Base-by-base conservation (phyloP, 2,113 vertebrate species). In the Motacilla alba region DNA sequence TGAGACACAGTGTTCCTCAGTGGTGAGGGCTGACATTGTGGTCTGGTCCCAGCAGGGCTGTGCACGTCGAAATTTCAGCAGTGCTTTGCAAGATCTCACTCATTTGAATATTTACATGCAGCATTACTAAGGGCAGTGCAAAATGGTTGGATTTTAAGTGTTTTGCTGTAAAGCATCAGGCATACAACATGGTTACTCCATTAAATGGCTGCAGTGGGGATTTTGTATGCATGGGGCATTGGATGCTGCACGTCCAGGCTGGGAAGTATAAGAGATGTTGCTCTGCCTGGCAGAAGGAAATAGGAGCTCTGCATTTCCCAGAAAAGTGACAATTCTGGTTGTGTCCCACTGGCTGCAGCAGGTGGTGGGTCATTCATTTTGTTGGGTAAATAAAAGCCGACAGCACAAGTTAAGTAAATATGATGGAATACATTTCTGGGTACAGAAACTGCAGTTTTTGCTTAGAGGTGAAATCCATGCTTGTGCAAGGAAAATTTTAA, bases 1-100 rank as follows among this genome's bases (percentile, higher is more conserved):
- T 2, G 49, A 70, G 94, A 62, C 6, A 7, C 20, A 22, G 22
- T 8, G 35, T 67, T 87, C 66, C 39, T 87, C 39, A 47, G 60
- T 5, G 1, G 30, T 9, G 59, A 63, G 39, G 43, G n/a, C 2
- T 64, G 50, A 13, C 0, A 0, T 6, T 33, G 59, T 21, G 60
- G 33, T 86, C 68, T 55, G 50, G 37, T 83, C 72, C 56, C 39
- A 43, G 60, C 49, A 67, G 60, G 24, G 56, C 56, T 55, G 41
- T 47, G 28, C 1, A 0, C 20, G 7, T 58, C 1, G 2, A 23
- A 53, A 67, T 70, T 63, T 68, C 56, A 75, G 44, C 52, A 33
- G 22, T 23, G 33, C 72, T n/a, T 93, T 74, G 28, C 69, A 44
- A 70, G 47, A 69, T 66, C 58, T 33, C 30, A 17, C 31, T 63